Evolutionary conservation across 2,797 vertebrate species (phyloP).

Genomic region (Phoxinus dragarum): DNA sequence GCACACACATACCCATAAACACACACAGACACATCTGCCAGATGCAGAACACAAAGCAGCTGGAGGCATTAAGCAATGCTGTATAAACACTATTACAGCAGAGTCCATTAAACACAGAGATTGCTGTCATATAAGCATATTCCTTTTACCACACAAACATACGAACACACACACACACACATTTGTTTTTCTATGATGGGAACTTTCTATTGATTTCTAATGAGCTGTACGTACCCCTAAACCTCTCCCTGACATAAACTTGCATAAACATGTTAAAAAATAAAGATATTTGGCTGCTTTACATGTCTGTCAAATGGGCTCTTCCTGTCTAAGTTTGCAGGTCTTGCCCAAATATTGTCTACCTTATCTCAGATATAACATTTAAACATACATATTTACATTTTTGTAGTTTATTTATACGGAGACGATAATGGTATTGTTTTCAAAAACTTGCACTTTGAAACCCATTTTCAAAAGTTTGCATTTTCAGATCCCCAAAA

Average conservation of each 20-base stretch:
- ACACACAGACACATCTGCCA: slow-evolving; percentile 26
- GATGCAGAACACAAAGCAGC: slow-evolving; percentile 48
- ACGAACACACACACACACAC: slow-evolving; percentile 14
- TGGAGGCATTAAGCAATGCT: slow-evolving; percentile 47
- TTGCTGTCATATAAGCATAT: slow-evolving; percentile 54
- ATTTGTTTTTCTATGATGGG: neutral
- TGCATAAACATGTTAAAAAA: too few species aligned
- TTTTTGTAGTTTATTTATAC: too few species aligned
- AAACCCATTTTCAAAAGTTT: neutral
- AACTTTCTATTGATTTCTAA: neutral
- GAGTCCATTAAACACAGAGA: slow-evolving; percentile 56
- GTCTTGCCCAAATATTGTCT: neutral
- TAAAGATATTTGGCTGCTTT: neutral
- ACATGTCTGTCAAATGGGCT: neutral
- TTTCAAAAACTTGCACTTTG: too few species aligned
- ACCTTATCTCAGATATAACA: neutral
- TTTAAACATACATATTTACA: neutral
- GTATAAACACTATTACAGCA: slow-evolving; percentile 49
- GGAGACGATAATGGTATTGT: too few species aligned
- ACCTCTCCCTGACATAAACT: neutral
- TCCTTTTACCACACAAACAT: slow-evolving; percentile 9
- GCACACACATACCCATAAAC: neutral
- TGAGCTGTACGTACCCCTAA: neutral
- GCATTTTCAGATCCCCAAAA: neutral
- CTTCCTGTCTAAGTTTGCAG: neutral